Evolutionary conservation across 2,797 vertebrate genomes (phyloP), one percentile per base, ranked within the genome.

Genomic region (Urophycis tenuis): DNA sequence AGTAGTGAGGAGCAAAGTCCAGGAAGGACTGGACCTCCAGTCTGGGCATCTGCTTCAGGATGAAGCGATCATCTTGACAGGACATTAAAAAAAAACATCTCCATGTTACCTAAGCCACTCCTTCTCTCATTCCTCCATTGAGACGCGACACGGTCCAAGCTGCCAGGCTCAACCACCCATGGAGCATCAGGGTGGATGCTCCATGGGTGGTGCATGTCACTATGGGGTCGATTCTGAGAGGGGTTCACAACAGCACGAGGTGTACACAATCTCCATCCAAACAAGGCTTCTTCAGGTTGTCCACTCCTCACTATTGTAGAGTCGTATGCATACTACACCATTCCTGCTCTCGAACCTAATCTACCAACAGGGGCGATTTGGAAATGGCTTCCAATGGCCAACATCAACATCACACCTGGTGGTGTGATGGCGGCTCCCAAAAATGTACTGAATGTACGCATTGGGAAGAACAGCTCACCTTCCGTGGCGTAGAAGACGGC

Each of bases 21-120:
- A 99, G 92, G 91, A 99, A 99, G 1, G 97, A 99, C 92, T 99
- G 97, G 64, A 99, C 98, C 93, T 99, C 97, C 82, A 99, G 91
- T 76, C 97, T 90, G 84, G 98, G 97, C 98, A 99, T 99, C 91
- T 99, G 98, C 90, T 99, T 99, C 91, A 99, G 90, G 91, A 99
- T 99, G 91, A 99, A 99, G 36, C 98, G 93, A 81, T 99, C 97
- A 89, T 99, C 98, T 99, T 29, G 60, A 67, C 60, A 5, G 60
- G 25, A 67, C 60, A 67, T 5, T n/a, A n/a, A n/a, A n/a, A n/a
- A 14, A 67, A 67, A 11, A 67, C n/a, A 67, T 29, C 17, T 53
- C 45, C 19, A 22, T 22, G 45, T 53, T 19, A 22, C 17, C 45
- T n/a, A n/a, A 60, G 22, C 22, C 53, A 2, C 5, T n/a, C 5